These are phyloP conservation scores for Lamproptera curius DNA, from an alignment of 2,888 invertebrate species.

Conservation along the genomic window DNA sequence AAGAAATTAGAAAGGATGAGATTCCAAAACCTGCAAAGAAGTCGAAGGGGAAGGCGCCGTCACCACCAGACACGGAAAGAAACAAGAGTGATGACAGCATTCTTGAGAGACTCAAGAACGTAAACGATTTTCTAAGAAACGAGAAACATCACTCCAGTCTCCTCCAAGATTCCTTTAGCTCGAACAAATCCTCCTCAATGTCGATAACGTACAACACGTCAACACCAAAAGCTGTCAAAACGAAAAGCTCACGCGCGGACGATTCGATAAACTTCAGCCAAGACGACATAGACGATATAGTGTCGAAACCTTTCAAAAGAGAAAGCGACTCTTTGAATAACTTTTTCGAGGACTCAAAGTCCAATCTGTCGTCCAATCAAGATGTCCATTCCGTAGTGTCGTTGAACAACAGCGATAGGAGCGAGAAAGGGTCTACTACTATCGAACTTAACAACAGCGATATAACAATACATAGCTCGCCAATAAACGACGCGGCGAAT, in stretches of 20 bases:
- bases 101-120: slow-evolving; percentile 59
- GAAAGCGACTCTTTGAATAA: slow-evolving; percentile 72
- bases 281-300: slow-evolving; percentile 76
- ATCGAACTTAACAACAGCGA: slow-evolving; percentile 86
- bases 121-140: slow-evolving; percentile 60
- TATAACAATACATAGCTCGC: slow-evolving; percentile 85
- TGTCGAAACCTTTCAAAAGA: slow-evolving; percentile 64
- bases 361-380: slow-evolving; percentile 67
- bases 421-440: slow-evolving; percentile 78
- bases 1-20: slow-evolving; percentile 54
- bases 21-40: slow-evolving; percentile 70
- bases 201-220: slow-evolving; percentile 63
- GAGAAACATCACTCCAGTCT: slow-evolving; percentile 66
- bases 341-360: slow-evolving; percentile 66
- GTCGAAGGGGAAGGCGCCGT: slow-evolving; percentile 85
- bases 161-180: slow-evolving; percentile 40
- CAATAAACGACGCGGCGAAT: slow-evolving; percentile 69
- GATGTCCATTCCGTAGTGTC: slow-evolving; percentile 66
- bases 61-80: slow-evolving; percentile 79
- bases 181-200: slow-evolving; percentile 33
- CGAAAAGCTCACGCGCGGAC: slow-evolving; percentile 54
- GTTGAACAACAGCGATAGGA: slow-evolving; percentile 68
- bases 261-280: slow-evolving; percentile 68
- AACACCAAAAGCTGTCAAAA: slow-evolving; percentile 68
- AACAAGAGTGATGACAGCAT: slow-evolving; percentile 72